phyloP scores from a whole-genome alignment of 2,113 vertebrate species.

The Tiliqua scincoides region DNA sequence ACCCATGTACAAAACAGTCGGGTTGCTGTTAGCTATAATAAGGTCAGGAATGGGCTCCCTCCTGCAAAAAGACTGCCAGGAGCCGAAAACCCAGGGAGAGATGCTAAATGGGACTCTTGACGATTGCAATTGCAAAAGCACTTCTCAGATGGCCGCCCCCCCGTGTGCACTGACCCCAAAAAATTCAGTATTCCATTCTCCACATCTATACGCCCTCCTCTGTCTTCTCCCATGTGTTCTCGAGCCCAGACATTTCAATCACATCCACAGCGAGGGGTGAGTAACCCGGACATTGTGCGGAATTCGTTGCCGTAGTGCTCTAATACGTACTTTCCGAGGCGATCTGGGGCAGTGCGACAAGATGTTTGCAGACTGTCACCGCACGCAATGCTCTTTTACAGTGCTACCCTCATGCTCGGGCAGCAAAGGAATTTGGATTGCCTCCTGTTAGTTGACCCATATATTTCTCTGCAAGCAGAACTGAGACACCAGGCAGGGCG shows the following conservation, averaged over 20 bases:
- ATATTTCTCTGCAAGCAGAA: not conserved
- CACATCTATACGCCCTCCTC: not conserved
- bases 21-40: too few relatives aligned
- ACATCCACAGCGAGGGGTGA: constrained; percentile 9
- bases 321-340: constrained; percentile 45
- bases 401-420: constrained; percentile 45
- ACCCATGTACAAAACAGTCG: not conserved
- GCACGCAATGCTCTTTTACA: constrained; percentile 32
- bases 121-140: constrained; percentile 31
- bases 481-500: not conserved
- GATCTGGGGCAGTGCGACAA: constrained; percentile 27
- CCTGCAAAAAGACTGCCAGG: not conserved
- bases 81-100: not conserved
- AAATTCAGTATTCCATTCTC: constrained; percentile 11
- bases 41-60: rapidly evolving
- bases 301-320: constrained; percentile 43
- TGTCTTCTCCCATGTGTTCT: not conserved
- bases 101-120: not conserved
- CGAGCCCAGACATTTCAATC: constrained; percentile 39
- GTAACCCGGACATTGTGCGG: constrained; percentile 45
- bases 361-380: constrained; percentile 47
- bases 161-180: constrained; percentile 39
- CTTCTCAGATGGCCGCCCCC: constrained; percentile 27
- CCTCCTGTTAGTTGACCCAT: constrained; percentile 54
- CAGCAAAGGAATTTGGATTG: not conserved